A percentile compares a stretch with the other conserved stretches of the same genome.
These are phyloP conservation scores for Molanna angustata DNA, from an alignment of 2,888 invertebrate genomes.

Conservation along the genomic window DNA sequence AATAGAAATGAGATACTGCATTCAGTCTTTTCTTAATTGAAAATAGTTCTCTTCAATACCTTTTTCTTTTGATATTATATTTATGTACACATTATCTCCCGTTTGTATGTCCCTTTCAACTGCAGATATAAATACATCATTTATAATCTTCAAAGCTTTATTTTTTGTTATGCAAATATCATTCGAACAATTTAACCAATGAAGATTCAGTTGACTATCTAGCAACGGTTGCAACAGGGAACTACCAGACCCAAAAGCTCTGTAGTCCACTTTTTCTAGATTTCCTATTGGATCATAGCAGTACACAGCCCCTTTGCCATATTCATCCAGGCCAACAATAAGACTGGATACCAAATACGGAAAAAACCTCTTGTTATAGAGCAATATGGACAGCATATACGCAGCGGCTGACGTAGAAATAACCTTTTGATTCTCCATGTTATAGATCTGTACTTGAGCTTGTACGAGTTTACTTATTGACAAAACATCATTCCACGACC, in stretches of 20 bases:
- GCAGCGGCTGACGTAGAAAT: conserved; percentile 92
- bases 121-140: conserved; percentile 96
- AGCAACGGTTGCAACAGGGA: conserved; percentile 85
- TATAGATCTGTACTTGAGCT: conserved; percentile 90
- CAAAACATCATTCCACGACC: conserved; percentile 97
- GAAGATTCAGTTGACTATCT: conserved; percentile 78
- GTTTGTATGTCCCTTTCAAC: conserved; percentile 97
- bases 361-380: conserved; percentile 97
- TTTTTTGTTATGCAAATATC: too few relatives aligned
- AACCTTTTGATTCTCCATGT: conserved; percentile 87
- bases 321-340: conserved; percentile 87
- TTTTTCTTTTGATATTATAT: conserved; percentile 83
- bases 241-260: conserved; percentile 78
- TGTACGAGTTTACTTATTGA: conserved; percentile 81
- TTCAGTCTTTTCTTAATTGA: conserved; percentile 83
- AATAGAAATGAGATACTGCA: too few relatives aligned
- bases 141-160: conserved; percentile 73
- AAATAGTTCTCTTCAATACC: conserved; percentile 75
- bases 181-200: too few relatives aligned
- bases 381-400: conserved; percentile 92
- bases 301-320: conserved; percentile 92
- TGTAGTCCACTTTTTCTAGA: conserved; percentile 78
- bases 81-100: conserved; percentile 85
- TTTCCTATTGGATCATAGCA: conserved; percentile 98
- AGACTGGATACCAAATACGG: conserved; percentile 97